phyloP scores from a whole-genome alignment of 1,140 invertebrate species.

The Caenorhabditis tropicalis region DNA sequence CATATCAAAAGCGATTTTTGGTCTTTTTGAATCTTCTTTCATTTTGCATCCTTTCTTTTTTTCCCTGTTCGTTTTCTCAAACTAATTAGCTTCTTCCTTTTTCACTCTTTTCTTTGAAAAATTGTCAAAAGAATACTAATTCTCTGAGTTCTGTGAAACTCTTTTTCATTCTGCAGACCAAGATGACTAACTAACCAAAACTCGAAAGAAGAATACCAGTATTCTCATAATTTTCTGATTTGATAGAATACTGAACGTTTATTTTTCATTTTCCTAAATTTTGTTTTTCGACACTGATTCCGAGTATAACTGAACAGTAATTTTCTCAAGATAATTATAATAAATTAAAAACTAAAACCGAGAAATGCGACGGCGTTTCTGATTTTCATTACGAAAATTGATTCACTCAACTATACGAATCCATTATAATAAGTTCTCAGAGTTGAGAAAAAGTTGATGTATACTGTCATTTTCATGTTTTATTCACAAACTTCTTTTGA shows the following conservation, averaged over 20 bases:
- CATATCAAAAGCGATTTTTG: not conserved
- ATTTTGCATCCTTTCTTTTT: not conserved
- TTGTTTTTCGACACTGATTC: no score
- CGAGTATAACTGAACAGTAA: no score
- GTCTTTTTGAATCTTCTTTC: not conserved
- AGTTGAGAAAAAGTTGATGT: no score
- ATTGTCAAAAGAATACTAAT: not conserved
- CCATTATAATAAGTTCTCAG: no score
- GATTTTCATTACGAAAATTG: no score
- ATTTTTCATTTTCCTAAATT: not conserved
- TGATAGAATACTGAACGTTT: not conserved
- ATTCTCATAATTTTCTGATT: not conserved
- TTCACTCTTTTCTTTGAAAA: not conserved
- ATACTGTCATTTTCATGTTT: no score
- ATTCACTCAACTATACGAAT: no score
- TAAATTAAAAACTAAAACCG: no score
- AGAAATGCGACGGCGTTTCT: no score
- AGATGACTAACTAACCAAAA: not conserved
- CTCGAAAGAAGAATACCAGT: not conserved
- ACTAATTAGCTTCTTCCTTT: not conserved
- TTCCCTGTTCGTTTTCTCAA: not conserved
- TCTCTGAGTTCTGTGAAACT: not conserved
- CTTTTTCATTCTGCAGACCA: not conserved
- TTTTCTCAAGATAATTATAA: no score
- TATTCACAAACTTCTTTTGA: no score